phyloP scores from a whole-genome alignment of 2,797 vertebrate genomes.

The Darevskia mixta region DNA sequence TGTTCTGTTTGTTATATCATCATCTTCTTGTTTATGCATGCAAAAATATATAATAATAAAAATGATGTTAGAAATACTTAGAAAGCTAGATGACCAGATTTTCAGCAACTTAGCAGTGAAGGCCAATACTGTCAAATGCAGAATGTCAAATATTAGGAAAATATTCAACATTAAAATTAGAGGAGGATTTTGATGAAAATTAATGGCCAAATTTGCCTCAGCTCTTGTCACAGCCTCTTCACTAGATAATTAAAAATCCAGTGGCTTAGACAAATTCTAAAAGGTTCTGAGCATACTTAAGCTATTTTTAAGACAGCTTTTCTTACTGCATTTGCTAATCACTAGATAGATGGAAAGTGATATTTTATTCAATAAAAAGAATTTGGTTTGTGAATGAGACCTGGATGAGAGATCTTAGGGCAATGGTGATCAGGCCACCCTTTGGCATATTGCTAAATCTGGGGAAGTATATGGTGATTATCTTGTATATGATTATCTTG shows the following conservation, averaged over 20 bases:
- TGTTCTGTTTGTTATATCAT: too few relatives aligned
- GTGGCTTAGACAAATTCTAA: neutral
- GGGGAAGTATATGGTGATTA: neutral
- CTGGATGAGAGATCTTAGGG: neutral
- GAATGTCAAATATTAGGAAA: neutral
- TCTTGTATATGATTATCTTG: neutral
- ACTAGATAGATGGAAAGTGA: neutral
- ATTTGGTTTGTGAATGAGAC: neutral
- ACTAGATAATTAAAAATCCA: conserved; percentile 5
- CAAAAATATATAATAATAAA: too few relatives aligned
- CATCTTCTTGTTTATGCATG: too few relatives aligned
- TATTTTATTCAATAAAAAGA: conserved; percentile 11
- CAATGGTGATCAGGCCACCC: neutral
- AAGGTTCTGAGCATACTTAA: neutral
- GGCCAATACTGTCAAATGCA: neutral
- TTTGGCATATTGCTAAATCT: neutral
- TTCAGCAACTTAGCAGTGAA: neutral
- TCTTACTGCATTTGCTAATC: conserved; percentile 7
- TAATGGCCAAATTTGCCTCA: neutral
- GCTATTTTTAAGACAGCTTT: conserved; percentile 15
- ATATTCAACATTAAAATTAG: neutral
- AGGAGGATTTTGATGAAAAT: neutral
- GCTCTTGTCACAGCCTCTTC: neutral
- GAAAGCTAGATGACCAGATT: neutral
- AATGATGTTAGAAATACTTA: neutral